Conservation (phyloP, 1,140 invertebrate species). For the Brachionus asplanchnoidis region DNA sequence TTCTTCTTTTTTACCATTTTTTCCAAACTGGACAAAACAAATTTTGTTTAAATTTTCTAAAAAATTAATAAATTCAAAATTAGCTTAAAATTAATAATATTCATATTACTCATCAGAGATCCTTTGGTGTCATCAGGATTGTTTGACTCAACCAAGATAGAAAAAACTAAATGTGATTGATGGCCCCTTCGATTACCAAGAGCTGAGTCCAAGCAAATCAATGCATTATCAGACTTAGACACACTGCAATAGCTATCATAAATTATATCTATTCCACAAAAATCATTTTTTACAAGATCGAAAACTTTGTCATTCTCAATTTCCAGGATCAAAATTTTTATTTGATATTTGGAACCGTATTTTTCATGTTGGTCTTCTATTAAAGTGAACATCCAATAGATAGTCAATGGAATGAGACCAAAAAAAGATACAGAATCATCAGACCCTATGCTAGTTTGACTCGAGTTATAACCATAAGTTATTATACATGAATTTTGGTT, state of each 20-base stretch:
- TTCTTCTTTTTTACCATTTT: not conserved
- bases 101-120: not conserved
- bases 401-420: not conserved
- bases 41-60: not conserved
- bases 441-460: not conserved
- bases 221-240: not conserved
- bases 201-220: not conserved
- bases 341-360: not conserved
- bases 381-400: constrained; percentile 28
- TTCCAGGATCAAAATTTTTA: not conserved
- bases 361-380: not conserved
- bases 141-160: not conserved
- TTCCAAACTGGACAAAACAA: not conserved
- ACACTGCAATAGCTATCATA: not conserved
- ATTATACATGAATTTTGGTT: not conserved
- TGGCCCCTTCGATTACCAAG: not conserved
- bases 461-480: not conserved
- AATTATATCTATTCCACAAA: not conserved
- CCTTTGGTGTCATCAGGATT: not conserved
- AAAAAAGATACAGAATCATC: not conserved
- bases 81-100: not conserved
- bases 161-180: not conserved
- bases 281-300: constrained; percentile 4
- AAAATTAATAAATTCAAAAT: not conserved
- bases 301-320: not conserved